Conservation (phyloP, 2,797 vertebrate species). For the Streptopelia turtur region DNA sequence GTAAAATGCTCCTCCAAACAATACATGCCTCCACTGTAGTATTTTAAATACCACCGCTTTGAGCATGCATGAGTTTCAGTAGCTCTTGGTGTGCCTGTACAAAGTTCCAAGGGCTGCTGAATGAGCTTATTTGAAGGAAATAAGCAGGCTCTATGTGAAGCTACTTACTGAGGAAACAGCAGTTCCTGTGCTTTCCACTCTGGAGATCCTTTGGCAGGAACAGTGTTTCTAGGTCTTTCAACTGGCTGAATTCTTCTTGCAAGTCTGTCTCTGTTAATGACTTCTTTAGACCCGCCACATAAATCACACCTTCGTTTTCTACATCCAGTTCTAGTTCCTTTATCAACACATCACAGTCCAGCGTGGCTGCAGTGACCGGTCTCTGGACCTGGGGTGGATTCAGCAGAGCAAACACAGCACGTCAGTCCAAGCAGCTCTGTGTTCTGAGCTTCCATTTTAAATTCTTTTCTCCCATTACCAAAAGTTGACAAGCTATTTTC, state of each 20-base stretch:
- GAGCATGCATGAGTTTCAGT: neutral
- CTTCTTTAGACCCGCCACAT: conserved; percentile 74
- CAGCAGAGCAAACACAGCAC: neutral
- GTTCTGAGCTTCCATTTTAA: neutral
- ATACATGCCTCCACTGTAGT: neutral
- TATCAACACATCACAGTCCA: conserved; percentile 82
- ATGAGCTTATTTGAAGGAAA: neutral
- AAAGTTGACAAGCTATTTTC: neutral
- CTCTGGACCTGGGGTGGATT: conserved; percentile 83
- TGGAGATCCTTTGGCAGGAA: conserved; percentile 72
- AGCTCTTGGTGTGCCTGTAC: neutral
- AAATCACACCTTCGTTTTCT: conserved; percentile 78
- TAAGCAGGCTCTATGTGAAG: neutral
- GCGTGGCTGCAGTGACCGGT: conserved; percentile 76
- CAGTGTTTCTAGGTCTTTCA: conserved; percentile 78
- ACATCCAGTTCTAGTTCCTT: conserved; percentile 78
- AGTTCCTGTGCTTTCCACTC: conserved; percentile 70
- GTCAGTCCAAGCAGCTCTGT: neutral
- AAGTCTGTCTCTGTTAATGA: conserved; percentile 74
- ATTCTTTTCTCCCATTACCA: neutral
- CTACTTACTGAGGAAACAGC: conserved; percentile 86
- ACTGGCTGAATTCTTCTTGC: conserved; percentile 71
- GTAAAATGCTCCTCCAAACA: neutral
- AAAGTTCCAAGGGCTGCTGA: neutral
- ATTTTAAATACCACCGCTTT: neutral